Evolutionary conservation across 1,140 invertebrate genomes (phyloP), one percentile per base, ranked within the genome.

Genomic region (Nasonia longicornis): DNA sequence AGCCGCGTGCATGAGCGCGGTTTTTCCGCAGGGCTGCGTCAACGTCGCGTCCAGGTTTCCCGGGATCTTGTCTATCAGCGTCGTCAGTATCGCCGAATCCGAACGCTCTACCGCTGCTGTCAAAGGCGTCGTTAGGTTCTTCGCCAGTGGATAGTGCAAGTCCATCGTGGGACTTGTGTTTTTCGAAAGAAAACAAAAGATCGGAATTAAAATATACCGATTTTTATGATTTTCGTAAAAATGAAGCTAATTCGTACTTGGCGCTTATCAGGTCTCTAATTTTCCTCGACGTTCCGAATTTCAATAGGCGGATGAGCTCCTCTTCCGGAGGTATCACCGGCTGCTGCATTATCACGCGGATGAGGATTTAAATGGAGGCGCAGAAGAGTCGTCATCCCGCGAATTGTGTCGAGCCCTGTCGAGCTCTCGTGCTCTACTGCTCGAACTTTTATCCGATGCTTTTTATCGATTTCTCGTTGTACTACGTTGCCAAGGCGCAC

Each of bases 71-170:
- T 84, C 83, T 4, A 86, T 58, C 16, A 86, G 35, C 2, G 80
- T 52, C 0, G 80, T 16, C 4, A 86, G 72, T 31, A 86, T 84
- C 38, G 86, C 84, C 22, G 88, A 86, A 84, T 92, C 90, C 7
- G 88, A 89, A 4, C 87, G 85, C 29, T 90, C 85, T 35, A 88
- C 88, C 0, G 91, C 88, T 12, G 87, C 74, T 83, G 89, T 91
- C 3, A 92, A 79, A 7, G 90, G 88, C 2, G 91, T 91, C n/a
- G 87, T 79, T 0, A 91, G 87, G 31, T 78, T 79, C 6, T 78
- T 29, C 0, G 67, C 83, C 3, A 58, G 16, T 0, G 83, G 83
- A 78, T 86, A 84, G 78, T 87, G 83, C 14, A 87, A 58, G 48
- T 84, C 71, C 63, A 85, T 75, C 35, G 84, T 72, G 16, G 81